Evolutionary conservation across 2,888 invertebrate species (phyloP), one percentile per base, ranked within the genome.

Genomic region (Lithophane socia): DNA sequence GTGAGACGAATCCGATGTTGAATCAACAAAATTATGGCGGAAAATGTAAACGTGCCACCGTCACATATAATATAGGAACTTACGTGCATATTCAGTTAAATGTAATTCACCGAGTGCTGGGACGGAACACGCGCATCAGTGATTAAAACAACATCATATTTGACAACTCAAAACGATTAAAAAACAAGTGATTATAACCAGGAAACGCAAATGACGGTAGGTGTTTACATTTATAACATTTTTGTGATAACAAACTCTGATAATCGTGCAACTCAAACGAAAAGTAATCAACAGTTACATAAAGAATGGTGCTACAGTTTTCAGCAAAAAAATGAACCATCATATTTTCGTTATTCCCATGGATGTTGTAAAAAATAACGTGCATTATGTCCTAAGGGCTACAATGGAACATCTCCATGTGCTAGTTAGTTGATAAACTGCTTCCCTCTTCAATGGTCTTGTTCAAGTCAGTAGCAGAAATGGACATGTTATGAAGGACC

Each of bases 1-100:
- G 95, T 96, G 96, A 93, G 94, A 92, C 94, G 90, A 95, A 95
- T 93, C 86, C 85, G 87, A 88, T 96, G 93, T 96, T 95, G 92
- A 93, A 90, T 93, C 93, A 96, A 96, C 95, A 94, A 89, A 92
- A 94, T 95, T 93, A 94, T 89, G 87, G 91, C 93, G 93, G 91
- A 92, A 94, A 93, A 91, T 90, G 83, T 90, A 93, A 93, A 95
- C 94, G 93, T 94, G 93, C 90, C 80, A 13, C 68, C 81, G 85
- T 79, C 79, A 85, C 84, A 88, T 83, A 84, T 85, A 87, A 79
- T 83, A 86, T 82, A 72, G 73, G 24, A 78, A 83, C 77, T 73
- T 76, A 85, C 86, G 81, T 85, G 85, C 80, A 83, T 78, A 82
- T 82, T 87, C 86, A 86, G 80, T 88, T 80, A 77, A 83, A 86